phyloP scores from a whole-genome alignment of 2,888 invertebrate species.

The Cataglyphis livida region DNA sequence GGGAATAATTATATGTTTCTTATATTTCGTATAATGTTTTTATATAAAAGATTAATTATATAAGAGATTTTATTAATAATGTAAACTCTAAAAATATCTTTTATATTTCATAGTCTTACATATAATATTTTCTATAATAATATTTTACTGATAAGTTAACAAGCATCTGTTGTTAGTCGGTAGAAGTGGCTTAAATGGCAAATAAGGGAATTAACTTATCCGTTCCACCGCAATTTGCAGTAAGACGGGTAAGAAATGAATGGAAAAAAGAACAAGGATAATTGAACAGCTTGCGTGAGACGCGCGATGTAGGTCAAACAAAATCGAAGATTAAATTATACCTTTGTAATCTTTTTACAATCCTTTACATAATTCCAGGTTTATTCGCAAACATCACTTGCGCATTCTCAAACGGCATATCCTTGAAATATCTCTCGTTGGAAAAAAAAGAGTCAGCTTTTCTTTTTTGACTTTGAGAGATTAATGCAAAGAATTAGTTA shows the following conservation, averaged over 20 bases:
- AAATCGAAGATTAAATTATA: conserved; percentile 55
- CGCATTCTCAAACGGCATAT: conserved; percentile 13
- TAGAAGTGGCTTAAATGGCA: conserved; percentile 22
- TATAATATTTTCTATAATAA: conserved; percentile 2
- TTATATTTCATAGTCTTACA: background rate
- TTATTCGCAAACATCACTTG: conserved; percentile 15
- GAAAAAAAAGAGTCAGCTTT: conserved; percentile 6
- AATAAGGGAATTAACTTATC: conserved; percentile 49
- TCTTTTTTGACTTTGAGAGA: background rate
- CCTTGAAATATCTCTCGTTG: conserved; percentile 16
- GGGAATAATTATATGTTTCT: background rate
- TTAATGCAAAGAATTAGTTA: conserved; percentile 36
- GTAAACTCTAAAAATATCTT: background rate
- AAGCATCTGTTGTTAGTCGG: conserved; percentile 14
- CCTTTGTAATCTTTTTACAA: conserved; percentile 34
- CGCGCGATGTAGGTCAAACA: conserved; percentile 38
- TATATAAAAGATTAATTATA: conserved; percentile 3
- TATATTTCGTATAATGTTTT: background rate
- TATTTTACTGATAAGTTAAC: conserved; percentile 31
- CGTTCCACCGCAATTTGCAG: conserved; percentile 48
- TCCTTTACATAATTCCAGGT: conserved; percentile 39
- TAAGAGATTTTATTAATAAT: background rate
- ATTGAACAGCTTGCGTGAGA: conserved; percentile 50
- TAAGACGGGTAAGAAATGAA: conserved; percentile 43
- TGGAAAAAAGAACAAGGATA: conserved; percentile 40